phyloP scores from a whole-genome alignment of 2,888 invertebrate species.

The Stictocephala bisonia region DNA sequence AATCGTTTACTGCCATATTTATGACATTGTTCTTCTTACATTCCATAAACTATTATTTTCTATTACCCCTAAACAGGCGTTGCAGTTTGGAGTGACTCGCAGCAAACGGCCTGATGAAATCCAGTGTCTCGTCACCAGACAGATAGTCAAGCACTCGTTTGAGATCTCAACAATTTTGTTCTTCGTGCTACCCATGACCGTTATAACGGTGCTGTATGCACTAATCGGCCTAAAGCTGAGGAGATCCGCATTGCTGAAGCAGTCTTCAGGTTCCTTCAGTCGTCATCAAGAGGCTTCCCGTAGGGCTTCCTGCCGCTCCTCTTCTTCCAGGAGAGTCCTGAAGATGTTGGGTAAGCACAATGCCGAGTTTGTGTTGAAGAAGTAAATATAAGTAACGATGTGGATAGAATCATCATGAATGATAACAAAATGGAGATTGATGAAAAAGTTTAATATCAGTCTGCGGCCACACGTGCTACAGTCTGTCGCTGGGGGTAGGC shows the following conservation, averaged over 20 bases:
- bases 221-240: slow-evolving; percentile 67
- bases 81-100: slow-evolving; percentile 65
- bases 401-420: background rate
- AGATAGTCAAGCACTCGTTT: slow-evolving; percentile 66
- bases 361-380: background rate
- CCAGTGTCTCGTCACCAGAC: slow-evolving; percentile 63
- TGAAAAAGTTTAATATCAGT: too few relatives aligned
- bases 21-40: background rate
- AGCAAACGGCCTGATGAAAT: slow-evolving; percentile 59
- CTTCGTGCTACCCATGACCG: slow-evolving; percentile 72
- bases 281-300: slow-evolving; percentile 49
- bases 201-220: slow-evolving; percentile 71
- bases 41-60: background rate
- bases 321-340: slow-evolving; percentile 75
- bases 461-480: too few relatives aligned
- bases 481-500: too few relatives aligned
- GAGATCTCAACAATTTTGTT: slow-evolving; percentile 72
- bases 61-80: slow-evolving; percentile 62
- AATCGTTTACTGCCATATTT: too few relatives aligned
- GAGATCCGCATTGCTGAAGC: slow-evolving; percentile 64
- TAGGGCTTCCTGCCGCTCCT: slow-evolving; percentile 60
- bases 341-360: slow-evolving; percentile 83
- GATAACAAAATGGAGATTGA: too few relatives aligned
- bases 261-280: slow-evolving; percentile 53
- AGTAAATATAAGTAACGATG: background rate